These are phyloP conservation scores for Megamerina dolium DNA, from an alignment of 2,888 invertebrate species.

Conservation along the genomic window DNA sequence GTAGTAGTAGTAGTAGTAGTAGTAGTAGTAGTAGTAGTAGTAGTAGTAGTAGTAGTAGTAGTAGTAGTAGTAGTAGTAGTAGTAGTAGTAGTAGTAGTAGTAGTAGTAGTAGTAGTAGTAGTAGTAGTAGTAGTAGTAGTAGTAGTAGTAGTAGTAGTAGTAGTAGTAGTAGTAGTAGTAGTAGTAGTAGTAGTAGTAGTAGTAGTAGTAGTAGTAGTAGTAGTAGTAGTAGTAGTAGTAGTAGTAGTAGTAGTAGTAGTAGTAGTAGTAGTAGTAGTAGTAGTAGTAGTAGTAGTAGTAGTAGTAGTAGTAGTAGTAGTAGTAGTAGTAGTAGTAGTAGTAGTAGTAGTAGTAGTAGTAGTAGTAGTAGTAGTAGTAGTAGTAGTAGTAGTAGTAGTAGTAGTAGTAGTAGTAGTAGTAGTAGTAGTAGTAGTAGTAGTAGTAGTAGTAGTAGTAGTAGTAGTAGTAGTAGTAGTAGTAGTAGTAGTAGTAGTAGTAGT, in stretches of 20 bases:
- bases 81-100: background rate
- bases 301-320: background rate
- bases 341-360: background rate
- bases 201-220: background rate
- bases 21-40: background rate
- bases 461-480: background rate
- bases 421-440: no score
- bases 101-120: conserved; percentile 1
- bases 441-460: background rate
- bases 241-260: background rate
- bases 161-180: background rate
- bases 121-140: background rate
- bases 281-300: background rate
- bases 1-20: background rate
- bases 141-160: background rate
- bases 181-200: background rate
- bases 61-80: conserved; percentile 1
- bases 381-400: background rate
- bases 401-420: background rate
- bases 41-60: conserved; percentile 1
- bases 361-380: background rate
- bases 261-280: background rate
- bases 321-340: background rate
- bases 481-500: background rate
- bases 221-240: background rate